Conservation (phyloP, 1,140 invertebrate species). For the Drosophila sulfurigaster region DNA sequence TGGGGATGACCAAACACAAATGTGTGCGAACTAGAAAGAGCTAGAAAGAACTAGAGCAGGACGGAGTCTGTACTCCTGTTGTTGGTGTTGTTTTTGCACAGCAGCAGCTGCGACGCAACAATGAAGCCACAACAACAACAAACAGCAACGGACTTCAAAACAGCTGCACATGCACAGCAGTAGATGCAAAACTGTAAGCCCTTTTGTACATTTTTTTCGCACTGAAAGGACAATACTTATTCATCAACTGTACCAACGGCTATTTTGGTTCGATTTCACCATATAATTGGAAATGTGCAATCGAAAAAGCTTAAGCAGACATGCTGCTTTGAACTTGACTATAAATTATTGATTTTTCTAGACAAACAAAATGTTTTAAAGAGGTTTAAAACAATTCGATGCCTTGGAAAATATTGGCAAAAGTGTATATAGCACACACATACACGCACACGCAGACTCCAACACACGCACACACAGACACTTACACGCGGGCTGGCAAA, state of each 20-base stretch:
- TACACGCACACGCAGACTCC: conserved; percentile 44
- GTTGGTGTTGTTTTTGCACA: conserved; percentile 30
- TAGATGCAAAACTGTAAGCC: conserved; percentile 58
- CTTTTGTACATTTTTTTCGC: conserved; percentile 14
- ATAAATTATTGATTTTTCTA: conserved; percentile 72
- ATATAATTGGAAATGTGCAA: neutral
- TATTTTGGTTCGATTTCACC: conserved; percentile 11
- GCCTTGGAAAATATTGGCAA: conserved; percentile 38
- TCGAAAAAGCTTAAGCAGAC: neutral
- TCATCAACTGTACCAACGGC: conserved; percentile 24
- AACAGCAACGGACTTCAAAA: conserved; percentile 66
- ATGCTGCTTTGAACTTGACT: neutral
- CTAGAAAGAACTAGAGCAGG: neutral
- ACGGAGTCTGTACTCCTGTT: conserved; percentile 15
- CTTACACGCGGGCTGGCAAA: conserved; percentile 35
- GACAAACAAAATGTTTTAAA: conserved; percentile 20
- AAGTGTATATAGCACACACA: conserved; percentile 34
- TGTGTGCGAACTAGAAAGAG: conserved; percentile 14
- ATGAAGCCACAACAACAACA: conserved; percentile 61
- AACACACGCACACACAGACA: conserved; percentile 31
- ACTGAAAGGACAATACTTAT: neutral
- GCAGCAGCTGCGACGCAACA: conserved; percentile 70
- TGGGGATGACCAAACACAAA: conserved; percentile 23
- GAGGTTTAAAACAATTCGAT: conserved; percentile 6
- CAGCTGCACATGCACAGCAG: conserved; percentile 64